These are phyloP conservation scores for Alloplasta piceator DNA, from an alignment of 2,888 invertebrate genomes.

Conservation along the genomic window DNA sequence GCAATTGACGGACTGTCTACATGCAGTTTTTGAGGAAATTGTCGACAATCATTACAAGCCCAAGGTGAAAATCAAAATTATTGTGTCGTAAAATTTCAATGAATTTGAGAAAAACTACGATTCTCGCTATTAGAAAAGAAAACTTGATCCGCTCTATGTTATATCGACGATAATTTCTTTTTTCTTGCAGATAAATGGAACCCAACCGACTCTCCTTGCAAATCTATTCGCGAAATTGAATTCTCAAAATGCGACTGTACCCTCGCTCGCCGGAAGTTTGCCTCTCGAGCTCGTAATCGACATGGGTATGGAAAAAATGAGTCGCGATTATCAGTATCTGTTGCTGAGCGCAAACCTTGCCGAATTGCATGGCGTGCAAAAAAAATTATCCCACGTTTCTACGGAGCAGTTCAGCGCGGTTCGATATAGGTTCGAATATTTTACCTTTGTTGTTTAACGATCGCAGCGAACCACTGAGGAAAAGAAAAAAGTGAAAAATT, in stretches of 20 bases:
- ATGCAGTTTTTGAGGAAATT: slow-evolving; percentile 69
- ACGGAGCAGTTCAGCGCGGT: slow-evolving; percentile 70
- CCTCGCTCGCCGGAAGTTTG: slow-evolving; percentile 72
- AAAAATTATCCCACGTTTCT: slow-evolving; percentile 67
- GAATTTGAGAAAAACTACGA: no score
- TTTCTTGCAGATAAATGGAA: slow-evolving; percentile 65
- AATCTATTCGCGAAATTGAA: slow-evolving; percentile 67
- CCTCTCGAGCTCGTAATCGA: slow-evolving; percentile 77
- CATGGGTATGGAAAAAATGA: slow-evolving; percentile 77
- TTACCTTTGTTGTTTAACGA: slow-evolving; percentile 13
- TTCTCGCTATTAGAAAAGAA: no score
- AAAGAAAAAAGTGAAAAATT: not conserved
- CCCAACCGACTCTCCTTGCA: slow-evolving; percentile 72
- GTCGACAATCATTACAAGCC: slow-evolving; percentile 65
- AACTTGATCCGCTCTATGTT: not conserved
- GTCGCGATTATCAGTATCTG: slow-evolving; percentile 75
- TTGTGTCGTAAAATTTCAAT: not conserved
- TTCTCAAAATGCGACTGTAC: slow-evolving; percentile 60
- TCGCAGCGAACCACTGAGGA: not conserved
- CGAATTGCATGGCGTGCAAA: slow-evolving; percentile 69
- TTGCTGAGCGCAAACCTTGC: slow-evolving; percentile 71
- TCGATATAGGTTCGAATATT: slow-evolving; percentile 63
- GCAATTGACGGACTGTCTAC: slow-evolving; percentile 71
- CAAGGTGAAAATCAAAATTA: slow-evolving; percentile 67
- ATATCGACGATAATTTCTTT: not conserved